These are phyloP conservation scores for Molothrus aeneus DNA, from an alignment of 2,797 vertebrate genomes.

Conservation along the genomic window DNA sequence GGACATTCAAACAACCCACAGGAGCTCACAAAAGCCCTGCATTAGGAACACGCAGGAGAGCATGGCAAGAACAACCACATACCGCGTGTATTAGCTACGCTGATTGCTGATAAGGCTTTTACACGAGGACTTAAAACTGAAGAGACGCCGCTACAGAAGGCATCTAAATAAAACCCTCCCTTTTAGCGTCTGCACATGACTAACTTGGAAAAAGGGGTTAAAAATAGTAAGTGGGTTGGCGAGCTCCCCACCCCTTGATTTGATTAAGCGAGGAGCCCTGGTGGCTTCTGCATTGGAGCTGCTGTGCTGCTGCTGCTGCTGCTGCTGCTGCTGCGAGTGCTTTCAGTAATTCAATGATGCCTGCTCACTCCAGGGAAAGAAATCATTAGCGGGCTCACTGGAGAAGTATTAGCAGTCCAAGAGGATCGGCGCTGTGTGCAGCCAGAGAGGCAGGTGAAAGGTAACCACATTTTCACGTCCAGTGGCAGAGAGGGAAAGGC, in stretches of 20 bases:
- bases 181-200: slow-evolving; percentile 30
- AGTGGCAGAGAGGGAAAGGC: slow-evolving; percentile 10
- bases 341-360: slow-evolving; percentile 79
- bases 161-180: slow-evolving; percentile 42
- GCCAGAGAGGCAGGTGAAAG: slow-evolving; percentile 68
- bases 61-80: neutral
- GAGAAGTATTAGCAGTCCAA: slow-evolving; percentile 75
- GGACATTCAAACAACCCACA: neutral
- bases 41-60: neutral
- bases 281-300: slow-evolving; percentile 71
- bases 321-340: slow-evolving; percentile 56
- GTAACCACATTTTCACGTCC: slow-evolving; percentile 38
- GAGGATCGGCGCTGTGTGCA: slow-evolving; percentile 54
- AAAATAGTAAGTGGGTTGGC: slow-evolving; percentile 68
- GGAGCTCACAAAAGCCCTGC: neutral
- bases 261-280: slow-evolving; percentile 71
- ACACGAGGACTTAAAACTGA: neutral
- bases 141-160: neutral
- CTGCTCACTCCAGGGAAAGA: slow-evolving; percentile 78
- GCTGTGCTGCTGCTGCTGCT: slow-evolving; percentile 14
- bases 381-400: slow-evolving; percentile 76
- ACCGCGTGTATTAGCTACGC: accelerated
- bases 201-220: slow-evolving; percentile 58
- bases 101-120: neutral
- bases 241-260: slow-evolving; percentile 67